Base-by-base conservation (phyloP, 1,140 invertebrate species). In the Camponotus vicinus region DNA sequence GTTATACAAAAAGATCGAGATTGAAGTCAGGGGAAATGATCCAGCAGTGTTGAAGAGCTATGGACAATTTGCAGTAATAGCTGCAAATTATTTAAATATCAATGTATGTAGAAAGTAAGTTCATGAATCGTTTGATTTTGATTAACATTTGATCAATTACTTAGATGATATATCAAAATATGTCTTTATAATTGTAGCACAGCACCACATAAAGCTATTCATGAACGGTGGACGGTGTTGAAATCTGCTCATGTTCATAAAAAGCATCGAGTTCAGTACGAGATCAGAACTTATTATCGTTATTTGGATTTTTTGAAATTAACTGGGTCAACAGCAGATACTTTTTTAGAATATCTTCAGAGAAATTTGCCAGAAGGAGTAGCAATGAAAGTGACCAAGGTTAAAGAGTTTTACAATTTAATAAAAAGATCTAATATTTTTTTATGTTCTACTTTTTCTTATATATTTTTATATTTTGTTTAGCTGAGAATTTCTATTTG, bases 331-430 rank as follows among this genome's bases (percentile, higher is more conserved):
- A 99, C 99, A 32, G 97, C 98, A 67, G 98, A 98, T 88, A 99
- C 99, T 32, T 98, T 98, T 94, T 95, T 99, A 42, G 99, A 99
- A 95, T 99, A 99, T 94, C 97, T 99, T 79, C 97, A 99, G 94
- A 96, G 99, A 89, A 99, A 99, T 96, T 96, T 99, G 86, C 99
- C 99, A 0, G 99, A 99, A 96, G 99, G 99, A 78, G 98, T 99
- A 69, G 98, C 98, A 27, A 97, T 99, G 95, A 99, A 99, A 96
- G 98, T 99, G 5, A 98, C 98, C 15, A 98, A 97, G 96, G 97
- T 98, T 91, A 83, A 18, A 79, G 27, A 27, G 45, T 89, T 73
- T 40, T 52, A 79, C 52, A 55, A 77, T 55, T 64, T 49, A 40
- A 57, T 11, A 45, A 52, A 21, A 66, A 66, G 55, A 66, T 42